Evolutionary conservation across 2,797 vertebrate species (phyloP).

Genomic region (Ptychadena robeensis): DNA sequence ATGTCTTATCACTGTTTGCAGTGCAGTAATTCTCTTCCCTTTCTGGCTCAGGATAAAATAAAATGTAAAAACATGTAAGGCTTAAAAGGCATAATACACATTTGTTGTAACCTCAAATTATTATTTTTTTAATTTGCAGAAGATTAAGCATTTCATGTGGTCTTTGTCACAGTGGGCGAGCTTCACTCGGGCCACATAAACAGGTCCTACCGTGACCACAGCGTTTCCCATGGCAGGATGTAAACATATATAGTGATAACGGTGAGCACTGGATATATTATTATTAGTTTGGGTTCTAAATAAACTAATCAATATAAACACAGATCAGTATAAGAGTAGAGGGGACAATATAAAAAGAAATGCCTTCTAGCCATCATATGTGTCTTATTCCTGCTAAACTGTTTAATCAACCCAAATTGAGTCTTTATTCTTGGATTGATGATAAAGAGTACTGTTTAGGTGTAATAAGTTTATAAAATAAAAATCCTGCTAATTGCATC

Average conservation of each 20-base stretch:
- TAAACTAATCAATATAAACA: not conserved
- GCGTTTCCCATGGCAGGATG: not conserved
- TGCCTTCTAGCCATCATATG: too few relatives aligned
- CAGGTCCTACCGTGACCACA: not conserved
- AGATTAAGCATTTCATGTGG: not conserved
- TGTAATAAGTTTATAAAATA: too few relatives aligned
- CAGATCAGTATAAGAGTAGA: not conserved
- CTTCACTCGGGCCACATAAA: not conserved
- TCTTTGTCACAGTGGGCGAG: not conserved
- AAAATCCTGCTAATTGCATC: too few relatives aligned
- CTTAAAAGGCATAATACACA: constrained; percentile 13
- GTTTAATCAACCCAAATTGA: too few relatives aligned
- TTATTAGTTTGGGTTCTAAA: not conserved
- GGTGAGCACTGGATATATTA: not conserved
- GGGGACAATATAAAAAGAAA: not conserved
- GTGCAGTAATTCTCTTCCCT: constrained; percentile 26
- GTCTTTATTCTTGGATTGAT: too few relatives aligned
- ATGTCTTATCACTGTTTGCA: constrained; percentile 49
- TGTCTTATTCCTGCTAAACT: too few relatives aligned
- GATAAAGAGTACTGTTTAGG: too few relatives aligned
- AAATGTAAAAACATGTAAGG: not conserved
- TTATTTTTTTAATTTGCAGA: not conserved
- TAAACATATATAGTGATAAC: not conserved
- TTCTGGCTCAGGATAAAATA: constrained; percentile 27
- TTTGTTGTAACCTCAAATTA: constrained; percentile 14